phyloP scores from a whole-genome alignment of 2,888 invertebrate species.

The Acrobasis consociella region DNA sequence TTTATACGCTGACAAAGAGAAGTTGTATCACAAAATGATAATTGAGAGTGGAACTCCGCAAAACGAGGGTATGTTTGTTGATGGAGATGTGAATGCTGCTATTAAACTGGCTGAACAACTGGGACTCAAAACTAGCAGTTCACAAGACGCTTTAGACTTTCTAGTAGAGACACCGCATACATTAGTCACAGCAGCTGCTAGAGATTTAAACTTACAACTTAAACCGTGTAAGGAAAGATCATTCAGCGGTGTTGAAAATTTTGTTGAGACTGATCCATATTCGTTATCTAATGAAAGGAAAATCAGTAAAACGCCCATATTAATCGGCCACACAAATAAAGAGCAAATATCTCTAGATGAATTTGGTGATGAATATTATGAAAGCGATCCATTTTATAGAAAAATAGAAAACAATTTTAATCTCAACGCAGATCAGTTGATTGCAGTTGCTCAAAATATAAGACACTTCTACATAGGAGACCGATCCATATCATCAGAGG shows the following conservation, averaged over 20 bases:
- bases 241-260: slow-evolving; percentile 65
- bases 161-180: slow-evolving; percentile 51
- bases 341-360: slow-evolving; percentile 44
- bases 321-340: slow-evolving; percentile 66
- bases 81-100: slow-evolving; percentile 58
- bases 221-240: slow-evolving; percentile 69
- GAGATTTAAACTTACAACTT: slow-evolving; percentile 52
- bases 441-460: slow-evolving; percentile 49
- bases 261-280: slow-evolving; percentile 63
- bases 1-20: slow-evolving; percentile 63
- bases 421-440: slow-evolving; percentile 51
- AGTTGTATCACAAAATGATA: slow-evolving; percentile 68
- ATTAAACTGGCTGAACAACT: slow-evolving; percentile 61
- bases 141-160: slow-evolving; percentile 60
- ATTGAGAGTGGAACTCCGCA: slow-evolving; percentile 70
- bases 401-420: slow-evolving; percentile 60
- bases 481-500: slow-evolving; percentile 46
- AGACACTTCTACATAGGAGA: slow-evolving; percentile 73
- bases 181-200: slow-evolving; percentile 59
- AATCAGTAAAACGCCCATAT: slow-evolving; percentile 59
- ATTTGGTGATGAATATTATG: slow-evolving; percentile 49
- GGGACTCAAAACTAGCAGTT: slow-evolving; percentile 58
- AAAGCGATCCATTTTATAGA: slow-evolving; percentile 58
- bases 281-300: slow-evolving; percentile 59
- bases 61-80: slow-evolving; percentile 61